Conservation (phyloP, 2,888 invertebrate genomes). For the Philopedon plagiatum region DNA sequence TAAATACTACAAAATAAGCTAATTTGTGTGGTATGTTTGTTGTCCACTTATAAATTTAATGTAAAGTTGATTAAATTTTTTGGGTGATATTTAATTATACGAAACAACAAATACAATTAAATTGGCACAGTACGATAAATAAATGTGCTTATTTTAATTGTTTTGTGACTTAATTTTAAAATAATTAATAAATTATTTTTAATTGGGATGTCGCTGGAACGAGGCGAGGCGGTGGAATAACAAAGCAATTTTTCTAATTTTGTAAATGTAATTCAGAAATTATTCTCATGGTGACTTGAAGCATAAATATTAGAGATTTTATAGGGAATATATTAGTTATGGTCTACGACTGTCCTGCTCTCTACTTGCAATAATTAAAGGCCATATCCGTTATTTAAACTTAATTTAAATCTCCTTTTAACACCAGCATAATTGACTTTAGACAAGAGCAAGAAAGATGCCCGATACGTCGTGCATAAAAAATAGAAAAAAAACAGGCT, state of each 20-base stretch:
- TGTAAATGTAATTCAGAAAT: slow-evolving; percentile 59
- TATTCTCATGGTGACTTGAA: slow-evolving; percentile 62
- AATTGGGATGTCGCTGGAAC: slow-evolving; percentile 35
- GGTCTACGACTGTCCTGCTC: slow-evolving; percentile 64
- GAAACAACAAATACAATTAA: slow-evolving; percentile 36
- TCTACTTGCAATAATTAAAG: slow-evolving; percentile 64
- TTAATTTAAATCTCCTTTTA: slow-evolving; percentile 59
- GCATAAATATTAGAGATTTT: slow-evolving; percentile 64
- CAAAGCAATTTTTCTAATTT: slow-evolving; percentile 53
- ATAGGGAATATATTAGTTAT: slow-evolving; percentile 66
- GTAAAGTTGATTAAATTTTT: slow-evolving; percentile 20
- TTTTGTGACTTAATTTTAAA: slow-evolving; percentile 15
- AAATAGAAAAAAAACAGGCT: slow-evolving; percentile 34
- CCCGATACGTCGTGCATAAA: slow-evolving; percentile 15
- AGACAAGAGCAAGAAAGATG: slow-evolving; percentile 7
- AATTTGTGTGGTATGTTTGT: background rate
- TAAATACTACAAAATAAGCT: background rate
- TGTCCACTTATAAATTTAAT: slow-evolving; percentile 17
- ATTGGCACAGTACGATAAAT: slow-evolving; percentile 19
- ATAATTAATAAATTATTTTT: slow-evolving; percentile 31
- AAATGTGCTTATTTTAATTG: slow-evolving; percentile 5
- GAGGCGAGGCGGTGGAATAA: slow-evolving; percentile 1
- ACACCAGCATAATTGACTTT: slow-evolving; percentile 13
- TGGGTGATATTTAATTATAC: slow-evolving; percentile 26
- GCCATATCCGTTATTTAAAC: slow-evolving; percentile 63